phyloP scores from a whole-genome alignment of 2,888 invertebrate genomes.

The Hemistola chrysoprasaria region DNA sequence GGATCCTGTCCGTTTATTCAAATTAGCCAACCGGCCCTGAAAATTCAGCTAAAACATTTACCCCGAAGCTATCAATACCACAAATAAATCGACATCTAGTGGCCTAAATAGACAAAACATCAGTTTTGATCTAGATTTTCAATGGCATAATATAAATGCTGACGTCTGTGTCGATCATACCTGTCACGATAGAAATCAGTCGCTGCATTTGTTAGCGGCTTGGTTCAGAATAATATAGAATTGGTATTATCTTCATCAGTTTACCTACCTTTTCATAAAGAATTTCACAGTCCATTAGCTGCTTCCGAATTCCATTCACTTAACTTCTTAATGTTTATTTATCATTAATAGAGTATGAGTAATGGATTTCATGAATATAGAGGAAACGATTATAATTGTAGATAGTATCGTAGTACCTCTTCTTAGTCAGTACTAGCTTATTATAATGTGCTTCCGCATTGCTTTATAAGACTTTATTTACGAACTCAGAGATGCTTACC shows the following conservation, averaged over 20 bases:
- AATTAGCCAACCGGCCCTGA: constrained; percentile 29
- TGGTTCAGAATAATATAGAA: too few species aligned
- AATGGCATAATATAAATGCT: too few species aligned
- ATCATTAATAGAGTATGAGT: constrained; percentile 15
- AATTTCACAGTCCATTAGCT: constrained; percentile 24
- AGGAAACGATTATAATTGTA: constrained; percentile 16
- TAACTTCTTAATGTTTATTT: constrained; percentile 15
- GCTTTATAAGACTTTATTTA: constrained; percentile 15
- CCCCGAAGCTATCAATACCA: constrained; percentile 17
- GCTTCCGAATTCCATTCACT: constrained; percentile 22
- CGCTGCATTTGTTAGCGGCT: too few species aligned
- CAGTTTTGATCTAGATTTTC: too few species aligned
- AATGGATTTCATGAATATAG: constrained; percentile 17
- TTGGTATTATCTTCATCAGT: constrained; percentile 5
- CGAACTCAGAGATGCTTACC: constrained; percentile 10
- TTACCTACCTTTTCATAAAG: constrained; percentile 7
- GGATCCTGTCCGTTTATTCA: constrained; percentile 43
- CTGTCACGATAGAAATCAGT: too few species aligned
- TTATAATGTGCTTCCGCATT: constrained; percentile 24
- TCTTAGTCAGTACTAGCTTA: background rate
- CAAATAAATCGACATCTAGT: constrained; percentile 7
- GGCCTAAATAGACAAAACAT: too few species aligned
- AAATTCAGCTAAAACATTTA: constrained; percentile 10
- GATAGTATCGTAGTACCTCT: constrained; percentile 2
- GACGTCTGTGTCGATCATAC: too few species aligned